Conservation (phyloP, 2,113 vertebrate species). For the Hiodon alosoides region DNA sequence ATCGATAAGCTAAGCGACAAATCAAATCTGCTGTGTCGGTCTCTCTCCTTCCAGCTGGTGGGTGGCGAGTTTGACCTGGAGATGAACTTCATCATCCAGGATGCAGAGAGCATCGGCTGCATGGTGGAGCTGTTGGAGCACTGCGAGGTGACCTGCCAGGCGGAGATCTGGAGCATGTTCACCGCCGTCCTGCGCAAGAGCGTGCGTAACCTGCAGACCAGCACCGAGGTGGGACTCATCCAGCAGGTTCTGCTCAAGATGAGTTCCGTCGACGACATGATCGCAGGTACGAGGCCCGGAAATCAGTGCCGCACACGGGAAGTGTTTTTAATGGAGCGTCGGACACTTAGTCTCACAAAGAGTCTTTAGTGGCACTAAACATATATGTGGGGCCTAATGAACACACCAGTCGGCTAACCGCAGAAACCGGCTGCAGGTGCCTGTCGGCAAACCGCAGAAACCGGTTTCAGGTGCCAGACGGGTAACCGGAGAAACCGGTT, state of each 20-base stretch:
- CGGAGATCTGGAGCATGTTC: slow-evolving; percentile 99
- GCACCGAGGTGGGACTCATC: slow-evolving; percentile 97
- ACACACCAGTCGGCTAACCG: no score
- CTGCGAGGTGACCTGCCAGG: slow-evolving; percentile 95
- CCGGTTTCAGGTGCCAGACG: no score
- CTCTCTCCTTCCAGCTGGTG: slow-evolving; percentile 70
- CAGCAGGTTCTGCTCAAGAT: slow-evolving; percentile 95
- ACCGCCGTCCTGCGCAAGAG: slow-evolving; percentile 97
- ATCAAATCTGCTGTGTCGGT: background rate
- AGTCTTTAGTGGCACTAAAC: no score
- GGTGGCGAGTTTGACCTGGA: slow-evolving; percentile 98
- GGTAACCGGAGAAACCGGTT: no score
- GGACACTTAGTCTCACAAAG: no score
- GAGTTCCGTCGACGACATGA: slow-evolving; percentile 97
- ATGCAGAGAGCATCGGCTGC: slow-evolving; percentile 94
- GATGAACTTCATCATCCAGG: slow-evolving; percentile 99
- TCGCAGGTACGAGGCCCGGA: slow-evolving; percentile 75
- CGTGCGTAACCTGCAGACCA: slow-evolving; percentile 96
- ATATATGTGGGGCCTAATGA: no score
- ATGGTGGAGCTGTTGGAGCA: slow-evolving; percentile 97
- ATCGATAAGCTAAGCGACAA: background rate
- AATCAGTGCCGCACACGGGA: no score
- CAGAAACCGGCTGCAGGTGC: no score
- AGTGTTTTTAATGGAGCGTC: no score
- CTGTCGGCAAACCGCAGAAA: no score